These are phyloP conservation scores for Chrysolina haemoptera DNA, from an alignment of 2,888 invertebrate species.

Conservation along the genomic window DNA sequence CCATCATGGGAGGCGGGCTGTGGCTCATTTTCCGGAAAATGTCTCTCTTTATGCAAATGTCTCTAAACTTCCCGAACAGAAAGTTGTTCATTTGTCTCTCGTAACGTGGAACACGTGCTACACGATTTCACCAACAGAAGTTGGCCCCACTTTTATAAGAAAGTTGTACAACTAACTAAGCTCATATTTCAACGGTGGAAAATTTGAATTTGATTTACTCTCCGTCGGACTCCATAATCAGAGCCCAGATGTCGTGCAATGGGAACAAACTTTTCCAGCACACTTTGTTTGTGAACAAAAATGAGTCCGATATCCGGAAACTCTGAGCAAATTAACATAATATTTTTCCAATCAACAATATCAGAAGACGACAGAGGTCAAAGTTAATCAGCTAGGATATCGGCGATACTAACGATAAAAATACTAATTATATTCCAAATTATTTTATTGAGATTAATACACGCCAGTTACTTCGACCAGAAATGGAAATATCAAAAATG, in stretches of 20 bases:
- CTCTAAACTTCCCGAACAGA: slow-evolving; percentile 5
- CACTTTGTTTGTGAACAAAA: background rate
- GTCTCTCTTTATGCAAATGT: slow-evolving; percentile 7
- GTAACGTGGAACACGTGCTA: slow-evolving; percentile 22
- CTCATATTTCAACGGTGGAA: slow-evolving; percentile 19
- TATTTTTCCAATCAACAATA: no score
- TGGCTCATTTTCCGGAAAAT: background rate
- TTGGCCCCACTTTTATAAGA: slow-evolving; percentile 13
- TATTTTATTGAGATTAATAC: no score
- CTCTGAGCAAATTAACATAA: no score
- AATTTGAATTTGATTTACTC: slow-evolving; percentile 20
- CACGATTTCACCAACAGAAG: slow-evolving; percentile 18
- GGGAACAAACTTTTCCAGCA: background rate
- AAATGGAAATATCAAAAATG: no score
- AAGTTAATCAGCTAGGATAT: no score
- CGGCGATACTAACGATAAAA: no score
- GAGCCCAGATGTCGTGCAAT: background rate
- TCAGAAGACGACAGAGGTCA: no score
- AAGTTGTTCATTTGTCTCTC: slow-evolving; percentile 21
- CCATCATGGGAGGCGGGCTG: background rate
- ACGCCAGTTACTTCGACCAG: no score
- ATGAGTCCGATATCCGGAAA: background rate
- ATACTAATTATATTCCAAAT: no score
- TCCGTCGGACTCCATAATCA: slow-evolving; percentile 1
- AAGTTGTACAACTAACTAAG: slow-evolving; percentile 19